phyloP scores from a whole-genome alignment of 2,113 vertebrate species.

The Indri indri region DNA sequence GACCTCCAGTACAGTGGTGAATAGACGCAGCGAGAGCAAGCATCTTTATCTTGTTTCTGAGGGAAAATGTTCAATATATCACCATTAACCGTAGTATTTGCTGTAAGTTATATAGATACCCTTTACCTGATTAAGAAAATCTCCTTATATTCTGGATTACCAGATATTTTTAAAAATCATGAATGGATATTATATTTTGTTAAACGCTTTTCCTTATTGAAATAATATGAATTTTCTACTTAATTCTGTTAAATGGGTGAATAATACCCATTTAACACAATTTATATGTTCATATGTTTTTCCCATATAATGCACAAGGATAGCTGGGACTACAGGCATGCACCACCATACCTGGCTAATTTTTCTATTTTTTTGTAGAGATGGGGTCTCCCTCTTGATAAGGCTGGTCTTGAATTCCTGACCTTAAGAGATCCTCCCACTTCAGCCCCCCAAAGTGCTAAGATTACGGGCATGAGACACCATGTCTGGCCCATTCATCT shows the following conservation, averaged over 20 bases:
- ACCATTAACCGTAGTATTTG: background rate
- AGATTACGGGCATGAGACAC: background rate
- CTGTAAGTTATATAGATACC: background rate
- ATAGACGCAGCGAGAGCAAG: background rate
- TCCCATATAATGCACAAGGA: background rate
- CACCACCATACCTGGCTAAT: background rate
- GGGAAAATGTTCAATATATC: background rate
- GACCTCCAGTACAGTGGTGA: background rate
- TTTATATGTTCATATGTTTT: background rate
- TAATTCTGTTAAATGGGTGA: background rate
- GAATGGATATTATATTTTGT: background rate
- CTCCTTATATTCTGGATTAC: background rate
- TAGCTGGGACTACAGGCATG: background rate
- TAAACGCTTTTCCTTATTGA: background rate
- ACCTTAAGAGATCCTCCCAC: background rate
- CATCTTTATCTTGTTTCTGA: background rate
- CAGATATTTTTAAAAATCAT: background rate
- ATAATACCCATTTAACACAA: background rate
- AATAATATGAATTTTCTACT: background rate
- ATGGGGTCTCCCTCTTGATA: background rate
- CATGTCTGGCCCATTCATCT: background rate
- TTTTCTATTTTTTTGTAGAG: background rate
- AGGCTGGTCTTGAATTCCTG: background rate
- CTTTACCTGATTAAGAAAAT: background rate
- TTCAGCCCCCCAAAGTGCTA: background rate